phyloP scores from a whole-genome alignment of 2,888 invertebrate species.

The Corythucha ciliata region DNA sequence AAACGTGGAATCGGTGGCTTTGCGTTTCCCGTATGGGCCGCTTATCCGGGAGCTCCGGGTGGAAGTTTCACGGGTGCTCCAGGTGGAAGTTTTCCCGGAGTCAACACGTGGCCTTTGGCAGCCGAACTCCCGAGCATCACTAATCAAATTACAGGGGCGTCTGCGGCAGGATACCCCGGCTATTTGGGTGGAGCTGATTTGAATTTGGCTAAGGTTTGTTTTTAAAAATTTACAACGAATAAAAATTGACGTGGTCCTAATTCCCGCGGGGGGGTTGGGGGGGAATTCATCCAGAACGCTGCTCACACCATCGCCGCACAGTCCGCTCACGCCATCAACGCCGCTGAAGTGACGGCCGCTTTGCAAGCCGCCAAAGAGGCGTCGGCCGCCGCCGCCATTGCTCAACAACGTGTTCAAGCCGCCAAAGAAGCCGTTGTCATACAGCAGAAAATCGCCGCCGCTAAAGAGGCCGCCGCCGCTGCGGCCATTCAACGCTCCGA shows the following conservation, averaged over 20 bases:
- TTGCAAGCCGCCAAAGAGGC: conserved; percentile 67
- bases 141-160: conserved; percentile 15
- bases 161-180: conserved; percentile 2
- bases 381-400: conserved; percentile 57
- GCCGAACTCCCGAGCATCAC: conserved; percentile 11
- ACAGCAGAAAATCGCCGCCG: conserved; percentile 60
- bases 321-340: conserved; percentile 40
- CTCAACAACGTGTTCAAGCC: conserved; percentile 62
- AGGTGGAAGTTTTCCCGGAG: conserved; percentile 2
- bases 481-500: conserved; percentile 55
- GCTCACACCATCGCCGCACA: conserved; percentile 29
- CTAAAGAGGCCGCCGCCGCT: conserved; percentile 53
- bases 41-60: conserved; percentile 2
- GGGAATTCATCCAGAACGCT: conserved; percentile 18
- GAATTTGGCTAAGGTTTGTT: conserved; percentile 15
- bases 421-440: conserved; percentile 60
- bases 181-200: conserved; percentile 6
- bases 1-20: conserved; percentile 24
- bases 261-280: neutral
- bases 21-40: conserved; percentile 1
- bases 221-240: neutral
- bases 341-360: conserved; percentile 60
- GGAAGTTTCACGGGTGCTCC: conserved; percentile 7
- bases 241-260: neutral
- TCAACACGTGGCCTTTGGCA: conserved; percentile 12